Evolutionary conservation across 2,888 invertebrate species (phyloP), one percentile per base, ranked within the genome.

Genomic region (Aquatica leii): DNA sequence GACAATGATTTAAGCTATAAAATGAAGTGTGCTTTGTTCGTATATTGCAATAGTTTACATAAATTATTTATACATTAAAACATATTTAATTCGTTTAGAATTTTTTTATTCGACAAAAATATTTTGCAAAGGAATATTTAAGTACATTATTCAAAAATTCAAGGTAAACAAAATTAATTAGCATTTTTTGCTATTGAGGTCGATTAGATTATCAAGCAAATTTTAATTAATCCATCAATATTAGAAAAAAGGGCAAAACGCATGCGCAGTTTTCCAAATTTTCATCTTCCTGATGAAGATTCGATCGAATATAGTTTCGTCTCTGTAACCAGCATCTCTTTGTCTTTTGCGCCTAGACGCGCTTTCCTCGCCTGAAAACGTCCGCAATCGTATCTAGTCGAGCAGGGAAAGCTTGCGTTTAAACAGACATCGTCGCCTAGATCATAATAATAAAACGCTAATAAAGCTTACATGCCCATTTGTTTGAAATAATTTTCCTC

Each of bases 401-500:
- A 56, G 55, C 54, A 51, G 18, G 41, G 55, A 65, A 65, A 65
- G 57, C 63, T 65, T 59, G 58, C 54, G 63, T 63, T 62, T 66
- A 56, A 62, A 62, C 56, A 50, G 55, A 61, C 55, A 59, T 57
- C 65, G 65, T 61, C 58, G 64, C 62, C 66, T 65, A 62, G 54
- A 67, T 61, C 49, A 54, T 53, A 63, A 66, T 68, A 69, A 69
- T 71, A 71, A n/a, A 72, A 71, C 69, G 69, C 65, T 64, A 66
- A 69, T 66, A 24, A 24, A 24, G 24, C 24, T 24, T n/a, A n/a
- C n/a, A n/a, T n/a, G n/a, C n/a, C n/a, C 24, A 24, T 6, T 24
- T 24, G 6, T 24, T 6, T 24, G 6, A 4, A 24, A 24, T 6
- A 24, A 24, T 24, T 24, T 24, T 6, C 6, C 24, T 6, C 24